Evolutionary conservation across 2,797 vertebrate species (phyloP).

Genomic region (Sandelia bainsii): DNA sequence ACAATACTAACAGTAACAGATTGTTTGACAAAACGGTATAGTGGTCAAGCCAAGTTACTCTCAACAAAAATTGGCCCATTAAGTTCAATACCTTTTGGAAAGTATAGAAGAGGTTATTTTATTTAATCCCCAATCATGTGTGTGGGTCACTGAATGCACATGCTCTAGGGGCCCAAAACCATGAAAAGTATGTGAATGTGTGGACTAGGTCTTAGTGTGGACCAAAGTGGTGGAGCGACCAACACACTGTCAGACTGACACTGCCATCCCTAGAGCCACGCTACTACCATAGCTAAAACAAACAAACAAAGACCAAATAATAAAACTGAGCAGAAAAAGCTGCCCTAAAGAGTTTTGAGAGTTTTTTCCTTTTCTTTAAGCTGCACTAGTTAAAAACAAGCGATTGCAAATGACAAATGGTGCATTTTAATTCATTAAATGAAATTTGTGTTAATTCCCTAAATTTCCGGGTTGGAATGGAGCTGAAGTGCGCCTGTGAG

Average conservation of each 20-base stretch:
- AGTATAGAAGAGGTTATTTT: too few relatives aligned
- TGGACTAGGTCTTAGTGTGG: conserved; percentile 6
- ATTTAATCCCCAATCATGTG: too few relatives aligned
- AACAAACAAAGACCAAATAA: background rate
- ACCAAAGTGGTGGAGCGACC: background rate
- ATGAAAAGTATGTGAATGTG: too few relatives aligned
- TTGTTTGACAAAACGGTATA: too few relatives aligned
- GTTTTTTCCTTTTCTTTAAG: conserved; percentile 20
- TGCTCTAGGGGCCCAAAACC: too few relatives aligned
- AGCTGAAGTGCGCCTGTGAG: conserved; percentile 34
- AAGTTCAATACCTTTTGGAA: too few relatives aligned
- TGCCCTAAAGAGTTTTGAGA: conserved; percentile 5
- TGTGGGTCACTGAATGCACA: too few relatives aligned
- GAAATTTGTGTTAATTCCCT: conserved; percentile 54
- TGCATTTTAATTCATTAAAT: conserved; percentile 52
- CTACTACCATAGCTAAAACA: background rate
- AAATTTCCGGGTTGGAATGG: conserved; percentile 32
- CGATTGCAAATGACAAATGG: conserved; percentile 52
- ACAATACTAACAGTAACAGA: too few relatives aligned
- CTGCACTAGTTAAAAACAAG: conserved; percentile 37
- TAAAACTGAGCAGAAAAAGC: conserved; percentile 4
- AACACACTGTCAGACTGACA: background rate
- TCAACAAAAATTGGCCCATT: too few relatives aligned
- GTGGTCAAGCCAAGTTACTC: too few relatives aligned
- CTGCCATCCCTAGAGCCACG: background rate